Percentiles rank a stretch among this genome's conserved stretches.
phyloP scores from a whole-genome alignment of 2,797 vertebrate species.

The Cetoscarus ocellatus region DNA sequence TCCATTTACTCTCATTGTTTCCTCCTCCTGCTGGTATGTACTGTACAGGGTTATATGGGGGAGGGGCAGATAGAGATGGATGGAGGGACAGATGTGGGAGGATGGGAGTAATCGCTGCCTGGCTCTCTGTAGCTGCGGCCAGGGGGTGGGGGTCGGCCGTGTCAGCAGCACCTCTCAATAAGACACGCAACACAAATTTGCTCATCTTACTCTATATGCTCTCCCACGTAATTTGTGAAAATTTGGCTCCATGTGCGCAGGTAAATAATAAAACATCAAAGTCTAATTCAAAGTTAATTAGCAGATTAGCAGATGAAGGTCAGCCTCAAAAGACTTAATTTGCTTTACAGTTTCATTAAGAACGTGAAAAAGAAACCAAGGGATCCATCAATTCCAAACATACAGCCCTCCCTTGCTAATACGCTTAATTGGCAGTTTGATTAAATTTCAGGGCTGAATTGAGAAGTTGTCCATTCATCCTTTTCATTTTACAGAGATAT shows the following conservation, averaged over 20 bases:
- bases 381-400: conserved; percentile 77
- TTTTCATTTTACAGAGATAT: conserved; percentile 70
- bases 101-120: conserved; percentile 27
- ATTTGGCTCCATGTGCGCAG: conserved; percentile 48
- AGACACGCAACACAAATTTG: conserved; percentile 49
- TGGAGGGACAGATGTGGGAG: conserved; percentile 44
- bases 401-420: conserved; percentile 73
- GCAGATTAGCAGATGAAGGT: conserved; percentile 74
- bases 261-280: conserved; percentile 74
- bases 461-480: conserved; percentile 73
- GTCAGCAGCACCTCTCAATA: conserved; percentile 38
- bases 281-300: conserved; percentile 78
- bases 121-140: conserved; percentile 16
- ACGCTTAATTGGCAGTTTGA: conserved; percentile 82
- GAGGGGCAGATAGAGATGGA: conserved; percentile 37
- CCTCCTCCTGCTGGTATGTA: not conserved
- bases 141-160: not conserved
- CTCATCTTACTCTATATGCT: conserved; percentile 52
- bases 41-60: not conserved
- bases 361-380: conserved; percentile 56
- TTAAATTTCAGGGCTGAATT: conserved; percentile 77
- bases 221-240: conserved; percentile 33
- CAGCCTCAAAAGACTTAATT: conserved; percentile 57
- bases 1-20: not conserved
- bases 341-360: conserved; percentile 61